Conservation (phyloP, 2,888 invertebrate genomes). For the Apotomis betuletana region DNA sequence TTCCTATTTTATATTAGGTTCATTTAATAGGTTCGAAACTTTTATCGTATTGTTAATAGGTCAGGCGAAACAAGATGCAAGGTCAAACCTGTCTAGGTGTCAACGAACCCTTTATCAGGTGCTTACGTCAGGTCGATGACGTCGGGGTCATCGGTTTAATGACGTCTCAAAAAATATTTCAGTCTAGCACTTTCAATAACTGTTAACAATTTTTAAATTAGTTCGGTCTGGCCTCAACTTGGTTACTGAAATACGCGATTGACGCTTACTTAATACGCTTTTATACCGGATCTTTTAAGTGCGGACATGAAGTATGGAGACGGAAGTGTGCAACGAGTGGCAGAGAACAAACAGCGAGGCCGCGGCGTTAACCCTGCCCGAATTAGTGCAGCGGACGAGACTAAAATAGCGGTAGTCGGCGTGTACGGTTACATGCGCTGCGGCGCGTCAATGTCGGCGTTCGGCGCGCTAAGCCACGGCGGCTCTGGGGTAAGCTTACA, state of each 20-base stretch:
- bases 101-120: slow-evolving; percentile 79
- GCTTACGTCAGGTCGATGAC: slow-evolving; percentile 80
- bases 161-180: slow-evolving; percentile 41
- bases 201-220: slow-evolving; percentile 43
- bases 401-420: slow-evolving; percentile 79
- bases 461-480: slow-evolving; percentile 60
- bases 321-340: slow-evolving; percentile 75
- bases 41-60: slow-evolving; percentile 64
- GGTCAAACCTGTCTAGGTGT: slow-evolving; percentile 76
- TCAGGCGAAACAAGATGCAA: slow-evolving; percentile 73
- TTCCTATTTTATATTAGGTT: slow-evolving; percentile 48
- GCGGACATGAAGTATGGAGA: slow-evolving; percentile 70
- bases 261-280: neutral
- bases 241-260: slow-evolving; percentile 18
- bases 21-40: slow-evolving; percentile 45
- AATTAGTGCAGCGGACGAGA: slow-evolving; percentile 82
- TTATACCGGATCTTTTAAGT: slow-evolving; percentile 54
- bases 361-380: slow-evolving; percentile 82
- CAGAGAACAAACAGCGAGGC: slow-evolving; percentile 72
- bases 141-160: slow-evolving; percentile 64
- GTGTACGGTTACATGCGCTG: slow-evolving; percentile 78
- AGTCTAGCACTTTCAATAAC: slow-evolving; percentile 15
- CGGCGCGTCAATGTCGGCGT: slow-evolving; percentile 79
- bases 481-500: slow-evolving; percentile 75
- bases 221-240: slow-evolving; percentile 50